Percentiles rank a stretch among this genome's conserved stretches.
phyloP scores from a whole-genome alignment of 2,888 invertebrate species.

The Iselma pallidipennis region DNA sequence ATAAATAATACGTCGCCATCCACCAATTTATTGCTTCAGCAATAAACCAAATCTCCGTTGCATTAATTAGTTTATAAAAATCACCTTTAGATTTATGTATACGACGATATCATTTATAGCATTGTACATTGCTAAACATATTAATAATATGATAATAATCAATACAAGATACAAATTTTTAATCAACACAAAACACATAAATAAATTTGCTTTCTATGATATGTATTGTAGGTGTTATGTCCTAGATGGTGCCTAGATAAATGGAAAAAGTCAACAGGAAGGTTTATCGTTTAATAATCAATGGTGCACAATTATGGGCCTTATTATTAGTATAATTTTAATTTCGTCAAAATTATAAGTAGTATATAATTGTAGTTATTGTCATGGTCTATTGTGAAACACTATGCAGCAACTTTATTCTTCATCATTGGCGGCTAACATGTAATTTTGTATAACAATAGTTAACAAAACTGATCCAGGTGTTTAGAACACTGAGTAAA shows the following conservation, averaged over 20 bases:
- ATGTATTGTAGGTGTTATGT: too few species aligned
- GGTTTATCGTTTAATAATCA: too few species aligned
- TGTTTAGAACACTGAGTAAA: slow-evolving; percentile 17
- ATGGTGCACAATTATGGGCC: neutral
- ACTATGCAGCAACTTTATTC: slow-evolving; percentile 11
- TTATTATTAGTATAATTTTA: slow-evolving; percentile 8
- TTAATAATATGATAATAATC: neutral
- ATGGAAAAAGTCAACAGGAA: too few species aligned
- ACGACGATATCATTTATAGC: slow-evolving; percentile 16
- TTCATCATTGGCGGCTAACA: slow-evolving; percentile 14
- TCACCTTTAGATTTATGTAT: slow-evolving; percentile 17
- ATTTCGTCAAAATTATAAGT: slow-evolving; percentile 15
- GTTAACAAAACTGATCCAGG: slow-evolving; percentile 23
- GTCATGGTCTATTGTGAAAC: slow-evolving; percentile 19
- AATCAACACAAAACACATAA: too few species aligned
- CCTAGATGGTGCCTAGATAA: too few species aligned
- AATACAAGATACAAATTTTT: too few species aligned
- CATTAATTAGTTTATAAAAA: slow-evolving; percentile 41
- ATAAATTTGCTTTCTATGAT: too few species aligned
- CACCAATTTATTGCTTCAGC: slow-evolving; percentile 43
- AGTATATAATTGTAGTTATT: slow-evolving; percentile 8
- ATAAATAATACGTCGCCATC: slow-evolving; percentile 47
- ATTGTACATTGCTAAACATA: slow-evolving; percentile 7
- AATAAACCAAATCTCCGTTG: slow-evolving; percentile 40
- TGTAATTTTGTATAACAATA: slow-evolving; percentile 23